Evolutionary conservation across 2,888 invertebrate genomes (phyloP).

Genomic region (Tridacna gigas): DNA sequence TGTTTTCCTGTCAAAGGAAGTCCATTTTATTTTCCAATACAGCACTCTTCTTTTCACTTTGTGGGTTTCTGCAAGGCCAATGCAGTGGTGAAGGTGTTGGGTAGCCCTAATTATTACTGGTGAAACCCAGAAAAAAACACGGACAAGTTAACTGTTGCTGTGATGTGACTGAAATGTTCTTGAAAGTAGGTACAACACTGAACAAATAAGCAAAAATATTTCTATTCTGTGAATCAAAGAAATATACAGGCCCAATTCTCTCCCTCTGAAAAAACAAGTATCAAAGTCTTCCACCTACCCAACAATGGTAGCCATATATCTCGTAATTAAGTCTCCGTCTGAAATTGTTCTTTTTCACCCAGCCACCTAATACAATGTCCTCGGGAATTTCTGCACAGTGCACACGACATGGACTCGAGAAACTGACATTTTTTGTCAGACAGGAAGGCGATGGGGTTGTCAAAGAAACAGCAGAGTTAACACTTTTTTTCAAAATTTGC

Average conservation of each 20-base stretch:
- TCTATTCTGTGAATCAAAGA: too few relatives aligned
- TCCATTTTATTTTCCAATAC: too few relatives aligned
- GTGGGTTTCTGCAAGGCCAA: too few relatives aligned
- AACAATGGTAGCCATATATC: constrained; percentile 67
- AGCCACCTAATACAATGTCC: constrained; percentile 63
- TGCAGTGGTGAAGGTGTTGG: too few relatives aligned
- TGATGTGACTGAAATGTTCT: background rate
- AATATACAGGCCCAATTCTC: background rate
- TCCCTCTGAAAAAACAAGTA: background rate
- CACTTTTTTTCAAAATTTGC: constrained; percentile 15
- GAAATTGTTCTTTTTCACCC: constrained; percentile 73
- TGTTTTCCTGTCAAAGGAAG: too few relatives aligned
- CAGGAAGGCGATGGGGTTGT: constrained; percentile 10
- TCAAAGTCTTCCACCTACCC: constrained; percentile 66
- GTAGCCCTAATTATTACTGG: too few relatives aligned
- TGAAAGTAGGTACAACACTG: background rate
- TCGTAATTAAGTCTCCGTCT: constrained; percentile 68
- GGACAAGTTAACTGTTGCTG: background rate
- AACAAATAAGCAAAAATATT: too few relatives aligned
- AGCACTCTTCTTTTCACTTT: too few relatives aligned
- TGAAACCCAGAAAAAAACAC: too few relatives aligned
- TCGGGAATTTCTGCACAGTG: constrained; percentile 28
- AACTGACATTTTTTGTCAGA: constrained; percentile 41
- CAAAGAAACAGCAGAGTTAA: constrained; percentile 2
- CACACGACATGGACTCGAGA: constrained; percentile 29